These are phyloP conservation scores for Cyclophora punctaria DNA, from an alignment of 2,888 invertebrate species.

Conservation along the genomic window DNA sequence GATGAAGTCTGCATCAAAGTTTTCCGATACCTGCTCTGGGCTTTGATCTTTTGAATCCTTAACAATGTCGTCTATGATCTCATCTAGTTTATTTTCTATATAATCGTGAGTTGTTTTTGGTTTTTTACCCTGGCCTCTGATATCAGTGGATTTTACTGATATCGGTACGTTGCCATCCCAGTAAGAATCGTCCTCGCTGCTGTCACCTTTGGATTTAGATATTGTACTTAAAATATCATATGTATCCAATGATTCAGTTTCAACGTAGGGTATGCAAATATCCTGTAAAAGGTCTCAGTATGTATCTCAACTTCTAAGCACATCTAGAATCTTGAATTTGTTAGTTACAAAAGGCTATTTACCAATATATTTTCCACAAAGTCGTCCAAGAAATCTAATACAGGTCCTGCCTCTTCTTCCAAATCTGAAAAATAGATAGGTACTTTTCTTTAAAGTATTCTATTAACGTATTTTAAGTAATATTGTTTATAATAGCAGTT, in stretches of 20 bases:
- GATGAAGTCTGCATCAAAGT: too few species aligned
- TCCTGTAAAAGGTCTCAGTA: constrained; percentile 17
- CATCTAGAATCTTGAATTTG: too few species aligned
- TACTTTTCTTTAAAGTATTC: background rate
- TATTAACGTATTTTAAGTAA: constrained; percentile 1
- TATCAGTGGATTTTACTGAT: background rate
- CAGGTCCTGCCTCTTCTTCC: constrained; percentile 55
- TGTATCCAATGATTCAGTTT: constrained; percentile 2
- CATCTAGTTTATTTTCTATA: constrained; percentile 20
- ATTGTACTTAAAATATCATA: background rate
- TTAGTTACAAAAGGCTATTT: constrained; percentile 12
- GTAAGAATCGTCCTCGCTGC: background rate
- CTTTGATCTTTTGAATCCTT: too few species aligned
- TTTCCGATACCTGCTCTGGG: too few species aligned
- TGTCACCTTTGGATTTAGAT: background rate
- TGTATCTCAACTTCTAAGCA: too few species aligned
- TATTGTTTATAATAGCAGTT: constrained; percentile 14
- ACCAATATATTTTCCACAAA: constrained; percentile 46
- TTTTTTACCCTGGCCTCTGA: background rate
- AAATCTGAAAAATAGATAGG: constrained; percentile 38
- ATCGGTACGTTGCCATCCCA: too few species aligned
- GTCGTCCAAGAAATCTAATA: constrained; percentile 50
- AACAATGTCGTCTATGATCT: constrained; percentile 10
- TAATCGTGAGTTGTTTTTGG: constrained; percentile 3
- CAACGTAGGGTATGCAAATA: constrained; percentile 16